A percentile compares a stretch with the other conserved stretches of the same genome.
Evolutionary conservation across 2,888 invertebrate species (phyloP).

Genomic region (Alentia gelatinosa): DNA sequence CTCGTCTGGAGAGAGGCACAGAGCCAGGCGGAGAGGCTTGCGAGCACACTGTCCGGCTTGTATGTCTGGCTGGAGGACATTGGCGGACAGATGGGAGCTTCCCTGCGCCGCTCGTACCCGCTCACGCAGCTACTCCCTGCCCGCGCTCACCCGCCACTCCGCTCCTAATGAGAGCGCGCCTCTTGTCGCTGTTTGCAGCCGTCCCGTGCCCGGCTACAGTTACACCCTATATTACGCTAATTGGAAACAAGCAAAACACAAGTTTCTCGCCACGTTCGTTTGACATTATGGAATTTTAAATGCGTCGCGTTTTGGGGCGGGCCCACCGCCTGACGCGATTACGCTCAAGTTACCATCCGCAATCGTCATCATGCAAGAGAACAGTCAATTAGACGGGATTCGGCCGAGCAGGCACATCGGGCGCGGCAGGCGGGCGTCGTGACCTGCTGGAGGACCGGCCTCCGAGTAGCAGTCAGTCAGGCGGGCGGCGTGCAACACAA

Average conservation of each 20-base stretch:
- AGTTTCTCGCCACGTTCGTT: neutral
- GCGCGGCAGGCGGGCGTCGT: neutral
- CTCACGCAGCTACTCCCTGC: neutral
- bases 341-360: constrained; percentile 13
- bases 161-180: neutral
- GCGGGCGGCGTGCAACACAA: constrained; percentile 4
- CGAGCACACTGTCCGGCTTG: neutral
- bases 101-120: neutral
- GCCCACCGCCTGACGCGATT: neutral
- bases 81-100: neutral
- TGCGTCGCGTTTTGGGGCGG: neutral
- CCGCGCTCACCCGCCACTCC: neutral
- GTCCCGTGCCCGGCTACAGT: constrained; percentile 8
- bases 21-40: no score
- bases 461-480: neutral
- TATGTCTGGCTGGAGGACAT: neutral
- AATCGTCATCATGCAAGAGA: constrained; percentile 24
- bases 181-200: neutral
- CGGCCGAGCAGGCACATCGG: neutral
- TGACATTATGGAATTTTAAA: neutral
- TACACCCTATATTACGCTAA: constrained; percentile 53
- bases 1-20: neutral
- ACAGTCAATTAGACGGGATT: constrained; percentile 43
- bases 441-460: neutral
- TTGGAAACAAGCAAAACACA: constrained; percentile 45